Percentiles rank a stretch among this genome's conserved stretches.
Conservation (phyloP, 2,797 vertebrate species). For the Muscicapa striata region DNA sequence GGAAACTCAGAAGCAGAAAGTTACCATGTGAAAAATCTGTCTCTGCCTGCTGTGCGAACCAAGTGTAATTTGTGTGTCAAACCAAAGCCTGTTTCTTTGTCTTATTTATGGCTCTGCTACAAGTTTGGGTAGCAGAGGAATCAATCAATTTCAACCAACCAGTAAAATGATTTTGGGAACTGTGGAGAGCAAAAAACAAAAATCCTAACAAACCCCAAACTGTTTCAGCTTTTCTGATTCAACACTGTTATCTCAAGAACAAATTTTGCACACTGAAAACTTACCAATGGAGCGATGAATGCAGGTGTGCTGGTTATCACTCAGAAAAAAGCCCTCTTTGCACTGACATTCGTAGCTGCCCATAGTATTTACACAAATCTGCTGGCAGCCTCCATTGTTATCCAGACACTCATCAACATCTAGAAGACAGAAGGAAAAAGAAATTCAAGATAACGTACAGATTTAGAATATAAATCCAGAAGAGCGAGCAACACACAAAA, state of each 20-base stretch:
- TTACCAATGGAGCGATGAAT: conserved; percentile 98
- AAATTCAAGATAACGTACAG: background rate
- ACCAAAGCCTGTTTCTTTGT: background rate
- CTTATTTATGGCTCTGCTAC: background rate
- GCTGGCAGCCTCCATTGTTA: conserved; percentile 97
- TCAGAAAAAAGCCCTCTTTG: conserved; percentile 93
- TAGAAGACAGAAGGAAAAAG: conserved; percentile 45
- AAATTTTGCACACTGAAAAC: conserved; percentile 2
- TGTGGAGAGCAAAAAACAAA: background rate
- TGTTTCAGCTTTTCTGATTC: background rate
- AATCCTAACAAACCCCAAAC: background rate
- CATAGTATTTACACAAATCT: conserved; percentile 95
- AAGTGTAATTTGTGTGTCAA: background rate
- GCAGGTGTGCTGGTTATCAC: conserved; percentile 98
- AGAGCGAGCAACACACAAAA: background rate
- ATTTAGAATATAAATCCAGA: background rate
- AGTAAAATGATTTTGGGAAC: background rate
- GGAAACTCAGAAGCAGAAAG: background rate
- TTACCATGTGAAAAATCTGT: background rate
- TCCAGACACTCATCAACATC: conserved; percentile 93
- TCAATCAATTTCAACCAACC: background rate
- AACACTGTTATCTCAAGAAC: background rate
- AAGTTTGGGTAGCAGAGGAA: background rate
- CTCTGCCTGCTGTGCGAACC: background rate
- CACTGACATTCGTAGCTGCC: conserved; percentile 97